Evolutionary conservation across 2,797 vertebrate species (phyloP), one percentile per base, ranked within the genome.

Genomic region (Pelodytes ibericus): DNA sequence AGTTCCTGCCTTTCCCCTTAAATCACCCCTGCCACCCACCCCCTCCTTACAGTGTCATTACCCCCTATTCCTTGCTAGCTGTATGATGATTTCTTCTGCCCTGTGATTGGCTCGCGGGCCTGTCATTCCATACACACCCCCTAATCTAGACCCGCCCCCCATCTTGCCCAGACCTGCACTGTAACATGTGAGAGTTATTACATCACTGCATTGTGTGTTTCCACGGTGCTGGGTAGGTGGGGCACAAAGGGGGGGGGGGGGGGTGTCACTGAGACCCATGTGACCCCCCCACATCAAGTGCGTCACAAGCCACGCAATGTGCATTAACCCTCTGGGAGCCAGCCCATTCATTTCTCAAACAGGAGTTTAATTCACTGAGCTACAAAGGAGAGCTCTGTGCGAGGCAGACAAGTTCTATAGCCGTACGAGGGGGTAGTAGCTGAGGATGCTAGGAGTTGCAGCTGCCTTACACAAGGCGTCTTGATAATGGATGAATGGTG

Each of bases 71-170:
- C 29, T 11, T 61, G 27, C 57, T 27, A 26, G 39, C 8, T 18
- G 27, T 72, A 41, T 72, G 70, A 72, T 72, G 70, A 49, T 47
- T 47, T 29, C n/a, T 61, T n/a, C 24, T 4, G 0, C 1, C 26
- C 39, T 72, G 57, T 20, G 58, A 72, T 72, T 72, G 70, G 57
- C 5, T 18, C 18, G 0, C 16, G 26, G 26, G 58, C 8, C 57
- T 22, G 39, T 72, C 70, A 72, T 9, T 72, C 70, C 29, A 39
- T 18, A 49, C 70, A 72, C 70, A 72, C 70, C 70, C 70, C 69
- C 70, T 44, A 20, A 11, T 25, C 16, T 2, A 2, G 68, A 0
- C 24, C 36, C 56, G 13, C 68, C 53, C 26, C n/a, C 24, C 29
- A 15, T 33, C 53, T n/a, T 58, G 68, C 68, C 51, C 25, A 61